Conservation (phyloP, 1,140 invertebrate genomes). For the Pseudachorutes palmiensis region DNA sequence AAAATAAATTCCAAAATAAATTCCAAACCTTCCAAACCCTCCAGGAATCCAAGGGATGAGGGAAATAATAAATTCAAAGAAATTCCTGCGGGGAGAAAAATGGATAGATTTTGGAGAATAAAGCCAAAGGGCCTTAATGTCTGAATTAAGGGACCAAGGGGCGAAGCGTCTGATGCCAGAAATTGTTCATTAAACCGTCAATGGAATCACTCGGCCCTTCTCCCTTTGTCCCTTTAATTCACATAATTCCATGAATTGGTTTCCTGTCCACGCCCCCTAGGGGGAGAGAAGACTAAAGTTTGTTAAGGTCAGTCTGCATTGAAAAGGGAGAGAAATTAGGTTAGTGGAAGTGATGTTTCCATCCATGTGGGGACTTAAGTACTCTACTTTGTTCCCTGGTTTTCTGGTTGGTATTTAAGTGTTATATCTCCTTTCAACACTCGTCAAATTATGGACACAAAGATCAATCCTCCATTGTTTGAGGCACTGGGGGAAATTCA, state of each 20-base stretch:
- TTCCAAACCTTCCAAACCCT: too few relatives aligned
- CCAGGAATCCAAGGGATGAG: too few relatives aligned
- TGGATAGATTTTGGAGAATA: too few relatives aligned
- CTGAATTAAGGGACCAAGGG: not conserved
- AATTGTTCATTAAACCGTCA: too few relatives aligned
- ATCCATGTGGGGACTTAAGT: not conserved
- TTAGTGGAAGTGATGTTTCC: not conserved
- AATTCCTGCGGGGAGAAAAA: not conserved
- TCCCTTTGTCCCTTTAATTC: too few relatives aligned
- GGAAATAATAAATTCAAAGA: too few relatives aligned
- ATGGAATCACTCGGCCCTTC: too few relatives aligned
- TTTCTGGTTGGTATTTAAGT: not conserved
- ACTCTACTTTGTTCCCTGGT: not conserved
- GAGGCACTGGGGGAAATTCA: too few relatives aligned
- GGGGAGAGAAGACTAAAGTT: too few relatives aligned
- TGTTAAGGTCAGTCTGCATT: too few relatives aligned
- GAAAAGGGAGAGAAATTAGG: constrained; percentile 8
- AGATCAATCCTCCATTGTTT: not conserved
- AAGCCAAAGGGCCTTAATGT: not conserved
- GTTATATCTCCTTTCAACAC: constrained; percentile 5
- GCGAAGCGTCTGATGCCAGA: not conserved
- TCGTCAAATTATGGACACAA: not conserved
- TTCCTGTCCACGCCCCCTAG: constrained; percentile 5
- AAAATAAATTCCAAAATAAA: too few relatives aligned
- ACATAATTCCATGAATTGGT: not conserved